phyloP scores from a whole-genome alignment of 2,888 invertebrate species.

The Tiliacea aurago region DNA sequence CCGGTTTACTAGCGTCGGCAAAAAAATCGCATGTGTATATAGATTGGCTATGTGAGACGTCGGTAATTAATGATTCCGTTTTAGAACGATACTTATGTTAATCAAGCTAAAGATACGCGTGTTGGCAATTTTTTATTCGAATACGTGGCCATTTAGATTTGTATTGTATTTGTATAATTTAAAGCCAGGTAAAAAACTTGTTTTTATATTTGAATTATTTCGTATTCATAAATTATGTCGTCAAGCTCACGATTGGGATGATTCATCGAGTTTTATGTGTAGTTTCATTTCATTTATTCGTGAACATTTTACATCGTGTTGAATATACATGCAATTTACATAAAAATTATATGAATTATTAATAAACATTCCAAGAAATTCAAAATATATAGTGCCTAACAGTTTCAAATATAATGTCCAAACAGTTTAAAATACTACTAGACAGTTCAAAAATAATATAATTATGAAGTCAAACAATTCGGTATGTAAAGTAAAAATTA shows the following conservation, averaged over 20 bases:
- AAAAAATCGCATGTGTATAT: constrained; percentile 58
- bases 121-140: constrained; percentile 26
- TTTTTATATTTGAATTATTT: constrained; percentile 5
- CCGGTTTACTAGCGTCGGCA: constrained; percentile 66
- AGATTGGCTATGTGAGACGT: constrained; percentile 48
- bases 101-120: constrained; percentile 29
- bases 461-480: too few relatives aligned
- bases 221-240: constrained; percentile 12
- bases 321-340: too few relatives aligned
- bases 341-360: too few relatives aligned
- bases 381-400: too few relatives aligned
- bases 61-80: constrained; percentile 58
- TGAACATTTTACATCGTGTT: too few relatives aligned
- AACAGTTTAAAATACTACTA: too few relatives aligned
- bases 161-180: neutral
- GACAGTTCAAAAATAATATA: too few relatives aligned
- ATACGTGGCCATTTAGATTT: constrained; percentile 16
- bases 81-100: constrained; percentile 54
- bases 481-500: too few relatives aligned
- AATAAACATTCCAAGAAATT: too few relatives aligned
- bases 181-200: constrained; percentile 14
- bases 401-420: too few relatives aligned
- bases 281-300: too few relatives aligned
- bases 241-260: constrained; percentile 11
- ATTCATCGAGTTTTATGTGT: constrained; percentile 20